Evolutionary conservation across 1,140 invertebrate species (phyloP).

Genomic region (Gerris buenoi): DNA sequence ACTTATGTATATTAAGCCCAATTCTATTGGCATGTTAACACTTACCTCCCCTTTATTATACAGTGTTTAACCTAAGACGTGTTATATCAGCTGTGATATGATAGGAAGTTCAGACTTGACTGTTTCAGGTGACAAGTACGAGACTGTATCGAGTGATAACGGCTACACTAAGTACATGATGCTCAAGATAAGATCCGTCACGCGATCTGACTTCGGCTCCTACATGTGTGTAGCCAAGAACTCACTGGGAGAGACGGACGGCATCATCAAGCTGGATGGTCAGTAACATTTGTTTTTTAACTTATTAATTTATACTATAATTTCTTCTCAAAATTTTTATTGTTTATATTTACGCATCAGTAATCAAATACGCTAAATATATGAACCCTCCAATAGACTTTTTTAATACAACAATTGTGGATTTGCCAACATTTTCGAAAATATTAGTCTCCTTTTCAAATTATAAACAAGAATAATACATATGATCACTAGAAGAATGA

Average conservation of each 20-base stretch:
- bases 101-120: constrained; percentile 10
- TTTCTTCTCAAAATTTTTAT: no score
- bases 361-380: no score
- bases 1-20: no score
- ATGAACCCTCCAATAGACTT: no score
- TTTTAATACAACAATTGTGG: no score
- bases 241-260: constrained; percentile 79
- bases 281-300: constrained; percentile 29
- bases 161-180: constrained; percentile 75
- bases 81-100: constrained; percentile 12
- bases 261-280: constrained; percentile 83
- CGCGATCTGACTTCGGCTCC: constrained; percentile 61
- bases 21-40: no score
- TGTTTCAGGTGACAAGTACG: constrained; percentile 42
- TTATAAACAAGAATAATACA: no score
- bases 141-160: constrained; percentile 58
- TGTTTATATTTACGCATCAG: no score
- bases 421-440: no score
- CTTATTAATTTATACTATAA: no score
- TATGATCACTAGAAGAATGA: no score
- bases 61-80: background rate
- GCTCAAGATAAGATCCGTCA: constrained; percentile 62
- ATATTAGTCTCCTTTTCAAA: no score
- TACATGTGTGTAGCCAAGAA: constrained; percentile 84
- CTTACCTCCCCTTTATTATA: background rate